These are phyloP conservation scores for Pollimyrus isidori DNA, from an alignment of 2,113 vertebrate genomes.

Conservation along the genomic window DNA sequence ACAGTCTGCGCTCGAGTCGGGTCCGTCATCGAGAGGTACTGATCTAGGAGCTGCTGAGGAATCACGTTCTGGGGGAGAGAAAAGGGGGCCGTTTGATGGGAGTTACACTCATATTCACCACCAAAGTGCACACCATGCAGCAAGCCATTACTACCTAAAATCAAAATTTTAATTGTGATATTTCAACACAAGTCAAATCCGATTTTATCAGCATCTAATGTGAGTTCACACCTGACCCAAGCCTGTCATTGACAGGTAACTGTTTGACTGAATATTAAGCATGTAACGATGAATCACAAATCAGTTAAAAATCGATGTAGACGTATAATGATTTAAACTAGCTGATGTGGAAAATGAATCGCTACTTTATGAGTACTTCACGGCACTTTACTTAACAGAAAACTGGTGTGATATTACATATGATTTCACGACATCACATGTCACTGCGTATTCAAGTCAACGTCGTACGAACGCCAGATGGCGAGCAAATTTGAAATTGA, in stretches of 20 bases:
- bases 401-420: no score
- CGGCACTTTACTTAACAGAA: no score
- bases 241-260: neutral
- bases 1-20: conserved; percentile 61
- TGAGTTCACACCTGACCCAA: neutral
- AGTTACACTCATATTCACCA: neutral
- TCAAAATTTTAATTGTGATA: neutral
- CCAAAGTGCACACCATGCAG: neutral
- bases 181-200: neutral
- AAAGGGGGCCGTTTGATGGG: neutral
- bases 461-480: no score
- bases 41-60: conserved; percentile 58
- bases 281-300: no score
- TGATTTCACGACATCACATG: no score
- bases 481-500: no score
- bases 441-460: no score
- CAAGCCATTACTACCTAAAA: neutral
- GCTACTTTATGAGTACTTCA: no score
- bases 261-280: neutral
- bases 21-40: conserved; percentile 64
- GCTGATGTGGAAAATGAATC: no score
- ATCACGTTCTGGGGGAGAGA: conserved; percentile 55
- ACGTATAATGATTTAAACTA: no score
- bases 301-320: no score
- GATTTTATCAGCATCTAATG: neutral